These are phyloP conservation scores for Montipora capricornis DNA, from an alignment of 64 coral and sea anemone genomes.

Conservation along the genomic window DNA sequence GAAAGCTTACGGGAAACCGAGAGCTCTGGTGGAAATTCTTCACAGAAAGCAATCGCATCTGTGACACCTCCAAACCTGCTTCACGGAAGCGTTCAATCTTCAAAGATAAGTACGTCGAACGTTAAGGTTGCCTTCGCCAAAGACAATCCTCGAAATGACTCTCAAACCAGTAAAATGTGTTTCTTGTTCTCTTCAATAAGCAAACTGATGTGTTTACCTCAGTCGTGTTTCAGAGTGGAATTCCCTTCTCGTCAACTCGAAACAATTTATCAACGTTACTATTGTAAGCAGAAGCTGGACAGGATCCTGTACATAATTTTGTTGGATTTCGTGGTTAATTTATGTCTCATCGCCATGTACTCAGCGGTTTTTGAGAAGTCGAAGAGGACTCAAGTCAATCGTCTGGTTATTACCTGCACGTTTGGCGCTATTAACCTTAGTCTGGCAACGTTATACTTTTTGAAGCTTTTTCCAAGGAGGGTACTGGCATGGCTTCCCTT, in stretches of 20 bases:
- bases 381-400: conserved; percentile 67
- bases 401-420: conserved; percentile 70
- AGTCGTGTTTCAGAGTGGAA: conserved; percentile 72
- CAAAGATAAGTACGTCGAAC: conserved; percentile 91
- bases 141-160: conserved; percentile 49
- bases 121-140: conserved; percentile 87
- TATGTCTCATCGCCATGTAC: conserved; percentile 82
- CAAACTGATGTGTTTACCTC: conserved; percentile 58
- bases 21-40: background rate
- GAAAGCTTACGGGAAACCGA: background rate
- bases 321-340: conserved; percentile 82
- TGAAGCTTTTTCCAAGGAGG: conserved; percentile 67
- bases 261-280: conserved; percentile 89
- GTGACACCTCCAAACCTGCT: background rate
- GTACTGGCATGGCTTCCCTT: conserved; percentile 68
- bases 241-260: conserved; percentile 90
- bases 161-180: conserved; percentile 41
- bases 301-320: conserved; percentile 86
- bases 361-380: conserved; percentile 62
- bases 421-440: conserved; percentile 72
- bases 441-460: conserved; percentile 59
- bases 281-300: conserved; percentile 84
- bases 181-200: conserved; percentile 3
- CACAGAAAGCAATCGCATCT: background rate
- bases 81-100: conserved; percentile 12